A percentile compares a stretch with the other conserved stretches of the same genome.
Evolutionary conservation across 1,140 invertebrate species (phyloP).

Genomic region (Armadillidium nasatum): DNA sequence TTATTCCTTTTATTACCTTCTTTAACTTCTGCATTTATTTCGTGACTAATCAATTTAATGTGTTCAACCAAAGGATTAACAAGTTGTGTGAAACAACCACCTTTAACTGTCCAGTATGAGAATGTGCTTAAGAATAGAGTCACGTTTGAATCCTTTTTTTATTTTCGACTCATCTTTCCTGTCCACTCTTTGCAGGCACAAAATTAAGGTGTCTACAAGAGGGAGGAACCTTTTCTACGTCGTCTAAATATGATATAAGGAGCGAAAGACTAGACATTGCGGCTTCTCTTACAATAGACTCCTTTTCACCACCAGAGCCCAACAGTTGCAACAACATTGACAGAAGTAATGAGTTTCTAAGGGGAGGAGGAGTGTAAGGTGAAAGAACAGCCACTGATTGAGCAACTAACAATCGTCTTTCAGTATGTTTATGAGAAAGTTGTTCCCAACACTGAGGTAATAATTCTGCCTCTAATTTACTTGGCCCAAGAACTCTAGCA

Average conservation of each 20-base stretch:
- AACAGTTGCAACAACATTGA: constrained; percentile 73
- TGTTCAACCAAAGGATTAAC: constrained; percentile 43
- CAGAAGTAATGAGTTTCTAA: constrained; percentile 65
- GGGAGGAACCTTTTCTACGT: constrained; percentile 65
- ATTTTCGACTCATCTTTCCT: constrained; percentile 53
- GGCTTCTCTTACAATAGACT: constrained; percentile 60
- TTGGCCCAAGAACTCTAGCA: constrained; percentile 56
- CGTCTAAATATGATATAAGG: constrained; percentile 61
- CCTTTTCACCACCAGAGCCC: constrained; percentile 59
- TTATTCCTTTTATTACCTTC: constrained; percentile 27
- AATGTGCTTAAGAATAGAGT: constrained; percentile 56
- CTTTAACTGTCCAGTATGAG: constrained; percentile 61
- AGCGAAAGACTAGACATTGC: constrained; percentile 62
- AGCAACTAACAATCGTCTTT: constrained; percentile 64
- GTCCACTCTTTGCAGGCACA: constrained; percentile 5
- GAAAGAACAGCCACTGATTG: constrained; percentile 68
- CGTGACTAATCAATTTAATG: not conserved
- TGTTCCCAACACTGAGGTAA: constrained; percentile 75
- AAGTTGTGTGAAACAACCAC: constrained; percentile 50
- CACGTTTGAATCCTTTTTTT: constrained; percentile 53
- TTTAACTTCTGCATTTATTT: constrained; percentile 14
- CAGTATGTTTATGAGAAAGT: constrained; percentile 66
- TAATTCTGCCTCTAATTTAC: constrained; percentile 62
- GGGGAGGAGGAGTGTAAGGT: constrained; percentile 64
- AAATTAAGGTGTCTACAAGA: constrained; percentile 48